Percentiles rank a stretch among this genome's conserved stretches.
phyloP scores from a whole-genome alignment of 1,140 invertebrate genomes.

The Pogonomyrmex barbatus region DNA sequence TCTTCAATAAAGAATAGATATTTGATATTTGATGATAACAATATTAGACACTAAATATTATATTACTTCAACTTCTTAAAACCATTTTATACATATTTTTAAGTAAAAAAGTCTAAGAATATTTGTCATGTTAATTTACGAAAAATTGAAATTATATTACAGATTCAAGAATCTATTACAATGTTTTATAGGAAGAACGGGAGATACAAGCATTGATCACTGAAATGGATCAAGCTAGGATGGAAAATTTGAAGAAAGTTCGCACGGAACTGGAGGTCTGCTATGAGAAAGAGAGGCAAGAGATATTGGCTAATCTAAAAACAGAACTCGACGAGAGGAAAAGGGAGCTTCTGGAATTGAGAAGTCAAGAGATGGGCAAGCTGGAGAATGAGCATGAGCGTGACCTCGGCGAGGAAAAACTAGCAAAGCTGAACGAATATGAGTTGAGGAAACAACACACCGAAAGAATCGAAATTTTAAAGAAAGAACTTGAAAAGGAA shows the following conservation, averaged over 20 bases:
- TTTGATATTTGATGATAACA: not conserved
- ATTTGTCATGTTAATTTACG: not conserved
- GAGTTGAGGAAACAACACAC: constrained; percentile 79
- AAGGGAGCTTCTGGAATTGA: constrained; percentile 80
- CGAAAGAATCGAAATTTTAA: constrained; percentile 79
- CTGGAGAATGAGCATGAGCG: constrained; percentile 81
- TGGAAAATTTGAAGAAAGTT: constrained; percentile 81
- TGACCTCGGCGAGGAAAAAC: constrained; percentile 79
- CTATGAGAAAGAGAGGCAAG: constrained; percentile 84
- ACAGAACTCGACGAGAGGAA: constrained; percentile 81
- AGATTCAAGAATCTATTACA: not conserved
- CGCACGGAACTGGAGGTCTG: constrained; percentile 81
- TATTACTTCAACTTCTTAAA: not conserved
- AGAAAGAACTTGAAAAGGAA: constrained; percentile 81
- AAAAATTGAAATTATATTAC: not conserved
- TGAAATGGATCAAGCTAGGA: constrained; percentile 81
- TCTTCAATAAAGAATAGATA: not conserved
- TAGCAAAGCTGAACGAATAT: constrained; percentile 78
- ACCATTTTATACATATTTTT: not conserved
- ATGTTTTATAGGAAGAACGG: constrained; percentile 74
- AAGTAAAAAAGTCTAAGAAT: not conserved
- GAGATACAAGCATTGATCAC: constrained; percentile 83
- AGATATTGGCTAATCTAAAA: constrained; percentile 82
- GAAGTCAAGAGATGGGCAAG: constrained; percentile 81
- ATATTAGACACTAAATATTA: not conserved